Evolutionary conservation across 2,797 vertebrate genomes (phyloP).

Genomic region (Enteromius paludinosus): DNA sequence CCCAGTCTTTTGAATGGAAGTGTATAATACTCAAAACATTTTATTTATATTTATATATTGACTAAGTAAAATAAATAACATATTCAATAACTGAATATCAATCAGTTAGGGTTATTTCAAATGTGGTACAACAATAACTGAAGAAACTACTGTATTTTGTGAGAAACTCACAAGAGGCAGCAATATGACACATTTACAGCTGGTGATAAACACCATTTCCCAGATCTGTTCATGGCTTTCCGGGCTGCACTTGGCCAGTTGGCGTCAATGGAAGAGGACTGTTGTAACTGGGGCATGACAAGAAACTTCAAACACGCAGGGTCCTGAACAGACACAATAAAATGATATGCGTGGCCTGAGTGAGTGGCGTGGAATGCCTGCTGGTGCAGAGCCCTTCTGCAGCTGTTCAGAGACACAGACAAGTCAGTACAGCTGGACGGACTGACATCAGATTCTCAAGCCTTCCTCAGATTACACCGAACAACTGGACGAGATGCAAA

Average conservation of each 20-base stretch:
- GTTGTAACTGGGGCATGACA: slow-evolving; percentile 29
- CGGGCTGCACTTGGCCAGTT: slow-evolving; percentile 32
- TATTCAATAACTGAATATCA: neutral
- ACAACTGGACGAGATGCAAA: slow-evolving; percentile 49
- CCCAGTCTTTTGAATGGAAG: neutral
- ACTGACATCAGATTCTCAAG: slow-evolving; percentile 55
- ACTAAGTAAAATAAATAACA: too few relatives aligned
- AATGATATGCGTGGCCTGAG: slow-evolving; percentile 57
- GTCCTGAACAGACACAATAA: slow-evolving; percentile 64
- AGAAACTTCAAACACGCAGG: slow-evolving; percentile 57
- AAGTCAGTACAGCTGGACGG: slow-evolving; percentile 58
- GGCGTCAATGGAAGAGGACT: slow-evolving; percentile 37
- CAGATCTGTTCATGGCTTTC: slow-evolving; percentile 27
- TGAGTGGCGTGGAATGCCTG: slow-evolving; percentile 36
- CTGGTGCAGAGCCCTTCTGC: slow-evolving; percentile 39
- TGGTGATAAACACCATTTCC: slow-evolving; percentile 17
- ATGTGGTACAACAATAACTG: neutral
- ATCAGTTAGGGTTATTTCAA: neutral
- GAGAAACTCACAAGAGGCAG: slow-evolving; percentile 8
- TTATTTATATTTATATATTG: neutral
- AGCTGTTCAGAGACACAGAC: slow-evolving; percentile 63
- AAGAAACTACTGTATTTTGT: neutral
- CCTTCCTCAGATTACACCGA: slow-evolving; percentile 54
- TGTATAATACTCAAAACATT: neutral
- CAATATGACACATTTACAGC: slow-evolving; percentile 28